A percentile compares a stretch with the other conserved stretches of the same genome.
These are phyloP conservation scores for Marcusenius ussheri DNA, from an alignment of 2,113 vertebrate species.

Conservation along the genomic window DNA sequence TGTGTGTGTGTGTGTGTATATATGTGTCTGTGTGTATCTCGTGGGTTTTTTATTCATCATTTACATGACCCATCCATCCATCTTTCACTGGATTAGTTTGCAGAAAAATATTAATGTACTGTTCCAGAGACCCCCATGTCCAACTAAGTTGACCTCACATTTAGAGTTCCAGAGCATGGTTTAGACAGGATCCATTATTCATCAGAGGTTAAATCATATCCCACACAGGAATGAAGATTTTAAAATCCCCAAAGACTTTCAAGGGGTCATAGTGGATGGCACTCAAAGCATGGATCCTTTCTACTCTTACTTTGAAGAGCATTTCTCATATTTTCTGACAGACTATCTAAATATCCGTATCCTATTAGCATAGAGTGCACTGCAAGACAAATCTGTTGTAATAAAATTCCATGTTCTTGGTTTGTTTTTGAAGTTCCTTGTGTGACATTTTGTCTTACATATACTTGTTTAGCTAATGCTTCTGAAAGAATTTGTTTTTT, in stretches of 20 bases:
- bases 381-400: not conserved
- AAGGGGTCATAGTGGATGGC: not conserved
- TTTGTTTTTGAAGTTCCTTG: not conserved
- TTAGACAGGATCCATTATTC: conserved; percentile 10
- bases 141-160: not conserved
- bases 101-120: not conserved
- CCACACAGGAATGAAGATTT: conserved; percentile 19
- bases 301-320: not conserved
- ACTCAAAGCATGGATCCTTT: not conserved
- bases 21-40: not conserved
- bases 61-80: not conserved
- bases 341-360: not conserved
- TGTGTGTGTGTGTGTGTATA: not conserved
- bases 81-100: not conserved
- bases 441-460: not conserved
- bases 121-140: not conserved
- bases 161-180: not conserved
- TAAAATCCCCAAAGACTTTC: not conserved
- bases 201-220: conserved; percentile 25
- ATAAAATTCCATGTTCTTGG: not conserved
- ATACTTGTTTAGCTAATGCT: not conserved
- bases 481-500: not conserved
- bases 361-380: not conserved
- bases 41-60: not conserved
- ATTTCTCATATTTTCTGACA: not conserved